Percentiles rank a stretch among this genome's conserved stretches.
phyloP scores from a whole-genome alignment of 1,140 invertebrate species.

The Agrypnia vestita region DNA sequence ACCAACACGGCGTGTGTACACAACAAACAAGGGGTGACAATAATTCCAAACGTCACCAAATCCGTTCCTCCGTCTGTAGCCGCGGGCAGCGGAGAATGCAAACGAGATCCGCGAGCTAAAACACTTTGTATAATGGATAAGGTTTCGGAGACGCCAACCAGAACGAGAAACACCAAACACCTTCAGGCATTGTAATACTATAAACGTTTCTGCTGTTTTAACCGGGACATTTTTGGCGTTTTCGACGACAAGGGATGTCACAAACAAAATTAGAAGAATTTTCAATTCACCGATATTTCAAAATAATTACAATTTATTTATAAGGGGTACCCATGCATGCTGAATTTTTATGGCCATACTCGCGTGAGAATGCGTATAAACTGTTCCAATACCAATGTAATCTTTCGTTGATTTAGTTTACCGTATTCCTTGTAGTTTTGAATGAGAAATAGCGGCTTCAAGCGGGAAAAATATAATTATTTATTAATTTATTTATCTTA shows the following conservation, averaged over 20 bases:
- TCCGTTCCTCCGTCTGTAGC: constrained; percentile 47
- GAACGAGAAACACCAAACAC: constrained; percentile 35
- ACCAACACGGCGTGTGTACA: constrained; percentile 20
- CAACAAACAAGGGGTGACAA: constrained; percentile 56
- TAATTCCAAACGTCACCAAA: constrained; percentile 54
- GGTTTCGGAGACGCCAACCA: constrained; percentile 35
- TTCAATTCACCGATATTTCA: too few relatives aligned
- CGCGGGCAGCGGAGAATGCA: constrained; percentile 49
- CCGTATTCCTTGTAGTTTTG: too few relatives aligned
- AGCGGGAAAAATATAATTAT: too few relatives aligned
- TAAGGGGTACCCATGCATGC: too few relatives aligned
- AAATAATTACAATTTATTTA: too few relatives aligned
- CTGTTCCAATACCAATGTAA: too few relatives aligned
- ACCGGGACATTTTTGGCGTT: constrained; percentile 26
- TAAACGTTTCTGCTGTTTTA: constrained; percentile 40
- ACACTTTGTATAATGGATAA: constrained; percentile 51
- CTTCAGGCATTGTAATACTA: constrained; percentile 5
- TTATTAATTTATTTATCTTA: too few relatives aligned
- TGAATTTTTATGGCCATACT: too few relatives aligned
- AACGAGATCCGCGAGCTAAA: constrained; percentile 53
- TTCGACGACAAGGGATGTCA: background rate
- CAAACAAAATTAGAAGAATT: background rate
- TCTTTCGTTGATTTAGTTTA: too few relatives aligned
- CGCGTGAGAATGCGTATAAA: too few relatives aligned
- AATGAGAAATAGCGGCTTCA: too few relatives aligned